phyloP scores from a whole-genome alignment of 2,113 vertebrate genomes.

The Aspiorhynchus laticeps region DNA sequence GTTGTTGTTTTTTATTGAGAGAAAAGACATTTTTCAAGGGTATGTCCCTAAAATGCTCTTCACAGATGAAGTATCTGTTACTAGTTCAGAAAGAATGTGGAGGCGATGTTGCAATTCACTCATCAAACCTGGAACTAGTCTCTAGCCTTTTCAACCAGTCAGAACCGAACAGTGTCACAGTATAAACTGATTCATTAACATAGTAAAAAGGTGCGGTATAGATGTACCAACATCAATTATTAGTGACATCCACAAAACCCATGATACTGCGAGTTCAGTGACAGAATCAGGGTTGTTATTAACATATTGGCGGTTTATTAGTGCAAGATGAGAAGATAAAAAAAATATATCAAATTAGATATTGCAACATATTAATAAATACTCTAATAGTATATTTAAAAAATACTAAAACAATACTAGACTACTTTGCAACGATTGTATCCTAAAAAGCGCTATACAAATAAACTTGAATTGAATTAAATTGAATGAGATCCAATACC shows the following conservation, averaged over 20 bases:
- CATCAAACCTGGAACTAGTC: neutral
- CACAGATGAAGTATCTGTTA: neutral
- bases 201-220: neutral
- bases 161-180: neutral
- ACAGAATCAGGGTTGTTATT: neutral
- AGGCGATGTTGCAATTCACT: neutral
- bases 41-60: neutral
- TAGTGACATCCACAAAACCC: neutral
- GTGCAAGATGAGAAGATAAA: too few species aligned
- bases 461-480: too few species aligned
- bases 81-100: slow-evolving; percentile 4
- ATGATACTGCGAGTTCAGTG: neutral
- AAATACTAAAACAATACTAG: neutral
- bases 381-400: neutral
- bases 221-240: neutral
- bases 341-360: neutral
- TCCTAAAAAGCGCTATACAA: too few species aligned
- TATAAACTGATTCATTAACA: neutral
- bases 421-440: too few species aligned
- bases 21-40: neutral
- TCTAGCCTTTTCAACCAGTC: neutral
- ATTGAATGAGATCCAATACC: neutral
- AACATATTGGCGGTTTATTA: too few species aligned
- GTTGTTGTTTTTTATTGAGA: neutral
- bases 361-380: neutral